Conservation (phyloP, 2,797 vertebrate species). For the Pelodytes ibericus region DNA sequence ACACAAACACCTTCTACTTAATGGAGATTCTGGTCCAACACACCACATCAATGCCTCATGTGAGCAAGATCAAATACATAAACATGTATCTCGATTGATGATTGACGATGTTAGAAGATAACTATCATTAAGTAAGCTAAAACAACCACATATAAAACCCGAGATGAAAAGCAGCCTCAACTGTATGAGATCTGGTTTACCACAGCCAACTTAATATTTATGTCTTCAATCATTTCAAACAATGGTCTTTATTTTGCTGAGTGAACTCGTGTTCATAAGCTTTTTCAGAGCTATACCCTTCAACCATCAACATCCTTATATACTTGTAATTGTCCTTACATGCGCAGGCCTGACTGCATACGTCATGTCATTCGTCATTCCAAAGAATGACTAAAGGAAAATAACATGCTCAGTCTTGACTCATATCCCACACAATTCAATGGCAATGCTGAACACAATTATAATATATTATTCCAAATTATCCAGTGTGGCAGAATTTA, state of each 20-base stretch:
- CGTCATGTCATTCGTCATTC: conserved; percentile 8
- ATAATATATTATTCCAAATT: conserved; percentile 19
- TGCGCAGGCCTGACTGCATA: background rate
- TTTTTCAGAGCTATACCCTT: background rate
- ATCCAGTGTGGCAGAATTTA: background rate
- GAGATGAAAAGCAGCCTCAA: no score
- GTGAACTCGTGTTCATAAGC: background rate
- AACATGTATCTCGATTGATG: no score
- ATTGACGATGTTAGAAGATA: no score
- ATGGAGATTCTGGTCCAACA: no score
- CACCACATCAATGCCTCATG: no score
- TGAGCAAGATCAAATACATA: no score
- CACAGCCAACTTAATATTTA: no score
- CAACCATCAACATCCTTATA: background rate
- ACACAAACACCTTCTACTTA: no score
- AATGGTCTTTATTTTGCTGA: background rate
- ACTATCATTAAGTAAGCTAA: no score
- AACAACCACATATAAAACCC: no score
- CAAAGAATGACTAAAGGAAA: background rate
- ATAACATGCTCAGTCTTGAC: conserved; percentile 1
- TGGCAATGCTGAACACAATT: conserved; percentile 7
- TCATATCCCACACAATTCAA: conserved; percentile 6
- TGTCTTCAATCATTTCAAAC: background rate
- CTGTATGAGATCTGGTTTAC: no score
- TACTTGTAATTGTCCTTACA: background rate